These are phyloP conservation scores for Peromyscus maniculatus DNA, from an alignment of 2,113 vertebrate genomes.

Conservation along the genomic window DNA sequence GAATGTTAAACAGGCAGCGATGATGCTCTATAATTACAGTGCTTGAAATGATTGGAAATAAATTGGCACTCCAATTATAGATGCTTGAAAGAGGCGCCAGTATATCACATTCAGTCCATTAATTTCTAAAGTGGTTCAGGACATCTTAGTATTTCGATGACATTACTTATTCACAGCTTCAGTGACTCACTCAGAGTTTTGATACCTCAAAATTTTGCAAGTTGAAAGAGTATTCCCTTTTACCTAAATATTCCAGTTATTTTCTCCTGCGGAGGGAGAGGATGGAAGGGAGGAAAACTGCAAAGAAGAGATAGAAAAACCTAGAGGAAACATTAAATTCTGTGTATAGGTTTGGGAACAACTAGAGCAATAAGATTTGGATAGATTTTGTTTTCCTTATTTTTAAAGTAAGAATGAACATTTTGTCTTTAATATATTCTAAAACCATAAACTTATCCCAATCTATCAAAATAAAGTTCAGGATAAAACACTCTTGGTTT, in stretches of 20 bases:
- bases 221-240: conserved; percentile 78
- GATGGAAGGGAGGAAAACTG: conserved; percentile 37
- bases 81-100: conserved; percentile 87
- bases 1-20: conserved; percentile 89
- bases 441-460: background rate
- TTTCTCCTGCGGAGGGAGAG: conserved; percentile 58
- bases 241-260: conserved; percentile 72
- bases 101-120: conserved; percentile 90
- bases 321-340: conserved; percentile 40
- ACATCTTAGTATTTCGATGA: conserved; percentile 84
- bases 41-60: conserved; percentile 91
- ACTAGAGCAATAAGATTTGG: conserved; percentile 49
- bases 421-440: background rate
- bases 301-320: conserved; percentile 45
- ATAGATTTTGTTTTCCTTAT: conserved; percentile 51
- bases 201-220: conserved; percentile 82
- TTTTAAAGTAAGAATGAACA: conserved; percentile 18
- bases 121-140: conserved; percentile 89
- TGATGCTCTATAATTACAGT: conserved; percentile 90
- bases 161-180: conserved; percentile 82
- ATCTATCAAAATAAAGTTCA: conserved; percentile 54
- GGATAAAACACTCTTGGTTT: background rate
- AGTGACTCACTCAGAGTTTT: conserved; percentile 83
- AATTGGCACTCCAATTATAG: conserved; percentile 91
- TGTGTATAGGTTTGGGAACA: background rate